Evolutionary conservation across 2,113 vertebrate genomes (phyloP).

Genomic region (Orientallactaga bullata): DNA sequence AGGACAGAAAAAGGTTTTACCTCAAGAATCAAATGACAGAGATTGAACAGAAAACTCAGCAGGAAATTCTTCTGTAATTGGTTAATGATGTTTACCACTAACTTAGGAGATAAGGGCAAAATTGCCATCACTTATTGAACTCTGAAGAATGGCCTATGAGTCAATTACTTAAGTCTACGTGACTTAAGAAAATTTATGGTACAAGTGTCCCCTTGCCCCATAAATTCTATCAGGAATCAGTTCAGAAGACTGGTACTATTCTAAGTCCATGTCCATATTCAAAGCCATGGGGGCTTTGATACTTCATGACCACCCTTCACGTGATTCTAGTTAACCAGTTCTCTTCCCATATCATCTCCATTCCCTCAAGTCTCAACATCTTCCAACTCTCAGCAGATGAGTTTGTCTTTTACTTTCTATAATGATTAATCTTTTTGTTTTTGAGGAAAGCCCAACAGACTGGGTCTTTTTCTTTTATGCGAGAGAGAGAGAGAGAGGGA

Average conservation of each 20-base stretch:
- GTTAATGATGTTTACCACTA: neutral
- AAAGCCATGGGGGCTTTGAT: neutral
- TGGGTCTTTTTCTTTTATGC: no score
- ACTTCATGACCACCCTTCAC: neutral
- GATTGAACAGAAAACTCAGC: neutral
- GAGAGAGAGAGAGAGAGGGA: no score
- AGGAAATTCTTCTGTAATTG: constrained; percentile 8
- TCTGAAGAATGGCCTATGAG: neutral
- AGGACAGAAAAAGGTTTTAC: constrained; percentile 41
- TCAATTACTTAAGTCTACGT: neutral
- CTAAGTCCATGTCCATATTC: neutral
- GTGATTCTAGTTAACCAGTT: neutral
- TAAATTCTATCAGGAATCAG: neutral
- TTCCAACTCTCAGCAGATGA: neutral
- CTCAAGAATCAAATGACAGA: constrained; percentile 44
- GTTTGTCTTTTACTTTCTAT: neutral
- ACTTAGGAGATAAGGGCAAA: neutral
- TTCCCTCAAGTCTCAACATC: neutral
- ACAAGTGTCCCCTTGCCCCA: neutral
- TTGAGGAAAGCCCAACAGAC: no score
- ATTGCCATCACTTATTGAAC: neutral
- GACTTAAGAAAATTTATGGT: neutral
- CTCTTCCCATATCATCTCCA: neutral
- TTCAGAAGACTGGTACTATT: neutral
- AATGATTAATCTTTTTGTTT: no score